A percentile compares a stretch with the other conserved stretches of the same genome.
Conservation (phyloP, 1,140 invertebrate species). For the Bombus vancouverensis region DNA sequence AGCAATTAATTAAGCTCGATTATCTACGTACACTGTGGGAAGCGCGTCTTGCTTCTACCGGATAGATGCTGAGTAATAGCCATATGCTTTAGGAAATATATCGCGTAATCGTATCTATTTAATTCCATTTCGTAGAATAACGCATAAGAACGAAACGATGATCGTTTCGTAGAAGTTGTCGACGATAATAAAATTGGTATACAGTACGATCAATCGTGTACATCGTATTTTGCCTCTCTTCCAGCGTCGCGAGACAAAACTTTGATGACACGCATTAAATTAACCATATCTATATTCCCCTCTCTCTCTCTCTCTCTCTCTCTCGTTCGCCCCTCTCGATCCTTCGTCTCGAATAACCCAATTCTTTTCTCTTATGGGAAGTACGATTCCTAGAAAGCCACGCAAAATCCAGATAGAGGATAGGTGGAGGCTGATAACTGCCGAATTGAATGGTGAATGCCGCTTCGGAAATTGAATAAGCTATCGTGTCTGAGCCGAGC, state of each 20-base stretch:
- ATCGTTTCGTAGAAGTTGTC: neutral
- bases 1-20: constrained; percentile 82
- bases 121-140: neutral
- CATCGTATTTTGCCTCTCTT: neutral
- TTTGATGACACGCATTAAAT: constrained; percentile 14
- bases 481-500: constrained; percentile 76
- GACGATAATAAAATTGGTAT: neutral
- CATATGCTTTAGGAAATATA: constrained; percentile 40
- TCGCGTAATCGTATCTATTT: constrained; percentile 33
- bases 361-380: constrained; percentile 43
- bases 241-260: neutral
- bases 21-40: constrained; percentile 78
- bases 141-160: neutral
- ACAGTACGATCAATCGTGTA: neutral
- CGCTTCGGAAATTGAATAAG: constrained; percentile 82
- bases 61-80: constrained; percentile 75
- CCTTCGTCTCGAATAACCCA: constrained; percentile 15
- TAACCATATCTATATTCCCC: constrained; percentile 25
- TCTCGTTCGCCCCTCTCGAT: neutral
- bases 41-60: constrained; percentile 53
- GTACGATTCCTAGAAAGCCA: constrained; percentile 63
- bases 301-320: too few species aligned
- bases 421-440: constrained; percentile 74
- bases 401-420: constrained; percentile 72
- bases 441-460: constrained; percentile 80